phyloP scores from a whole-genome alignment of 2,113 vertebrate genomes.

The Urocynchramus pylzowi region DNA sequence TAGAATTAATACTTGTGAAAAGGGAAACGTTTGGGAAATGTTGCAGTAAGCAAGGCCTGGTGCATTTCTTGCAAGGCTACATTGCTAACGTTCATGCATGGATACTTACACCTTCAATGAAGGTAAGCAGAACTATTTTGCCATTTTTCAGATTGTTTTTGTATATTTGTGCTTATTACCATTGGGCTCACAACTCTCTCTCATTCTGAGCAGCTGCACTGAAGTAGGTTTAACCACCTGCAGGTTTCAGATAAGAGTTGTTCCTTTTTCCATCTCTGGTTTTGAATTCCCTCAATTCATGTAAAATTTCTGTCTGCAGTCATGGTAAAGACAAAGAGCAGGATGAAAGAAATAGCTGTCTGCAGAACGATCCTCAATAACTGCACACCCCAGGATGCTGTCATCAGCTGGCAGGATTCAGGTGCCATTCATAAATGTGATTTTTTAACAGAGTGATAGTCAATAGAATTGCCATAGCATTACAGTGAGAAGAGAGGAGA shows the following conservation, averaged over 20 bases:
- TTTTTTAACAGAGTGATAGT: constrained; percentile 32
- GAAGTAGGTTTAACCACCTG: constrained; percentile 44
- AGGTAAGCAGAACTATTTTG: constrained; percentile 28
- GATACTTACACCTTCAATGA: background rate
- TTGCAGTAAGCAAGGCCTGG: background rate
- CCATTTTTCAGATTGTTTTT: constrained; percentile 20
- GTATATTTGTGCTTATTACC: background rate
- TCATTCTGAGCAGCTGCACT: constrained; percentile 14
- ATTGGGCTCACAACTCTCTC: background rate
- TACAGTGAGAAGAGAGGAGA: background rate
- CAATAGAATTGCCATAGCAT: background rate
- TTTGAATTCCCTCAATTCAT: constrained; percentile 8
- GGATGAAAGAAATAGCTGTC: background rate
- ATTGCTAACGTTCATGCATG: background rate
- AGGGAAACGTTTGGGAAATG: constrained; percentile 15
- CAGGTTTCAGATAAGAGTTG: constrained; percentile 29
- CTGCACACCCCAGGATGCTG: background rate
- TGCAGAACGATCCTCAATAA: background rate
- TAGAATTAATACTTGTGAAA: constrained; percentile 4
- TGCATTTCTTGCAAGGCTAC: background rate
- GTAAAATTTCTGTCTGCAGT: constrained; percentile 21
- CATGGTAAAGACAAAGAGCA: constrained; percentile 36
- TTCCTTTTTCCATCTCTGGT: background rate
- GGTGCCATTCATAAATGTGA: background rate
- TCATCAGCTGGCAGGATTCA: background rate